These are phyloP conservation scores for Phymanthus crucifer DNA, from an alignment of 92 coral and sea anemone genomes.

Conservation along the genomic window DNA sequence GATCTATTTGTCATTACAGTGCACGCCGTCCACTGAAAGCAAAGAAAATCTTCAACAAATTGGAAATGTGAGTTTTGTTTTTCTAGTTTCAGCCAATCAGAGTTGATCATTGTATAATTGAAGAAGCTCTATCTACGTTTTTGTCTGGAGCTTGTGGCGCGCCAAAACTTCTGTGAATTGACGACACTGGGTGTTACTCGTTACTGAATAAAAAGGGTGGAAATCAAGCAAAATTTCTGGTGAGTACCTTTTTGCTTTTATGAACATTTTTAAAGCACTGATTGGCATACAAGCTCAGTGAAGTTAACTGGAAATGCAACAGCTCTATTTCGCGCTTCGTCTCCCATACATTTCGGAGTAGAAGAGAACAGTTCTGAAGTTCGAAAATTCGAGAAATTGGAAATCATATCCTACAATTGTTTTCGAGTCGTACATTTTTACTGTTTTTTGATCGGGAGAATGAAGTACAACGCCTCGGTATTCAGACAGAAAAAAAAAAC, in stretches of 20 bases:
- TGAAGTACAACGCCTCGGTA: not conserved
- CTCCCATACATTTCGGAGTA: not conserved
- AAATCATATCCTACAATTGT: not conserved
- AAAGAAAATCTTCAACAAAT: slow-evolving; percentile 24
- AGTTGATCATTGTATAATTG: slow-evolving; percentile 15
- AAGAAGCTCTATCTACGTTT: slow-evolving; percentile 10
- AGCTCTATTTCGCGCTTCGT: not conserved
- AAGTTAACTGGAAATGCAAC: not conserved
- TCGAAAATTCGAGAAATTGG: not conserved
- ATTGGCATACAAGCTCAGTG: not conserved
- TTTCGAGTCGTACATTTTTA: not conserved
- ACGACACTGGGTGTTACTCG: not conserved
- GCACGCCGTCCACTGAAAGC: not conserved
- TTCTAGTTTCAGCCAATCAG: slow-evolving; percentile 32
- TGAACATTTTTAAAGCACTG: not conserved
- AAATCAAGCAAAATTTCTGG: not conserved
- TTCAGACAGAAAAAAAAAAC: not conserved
- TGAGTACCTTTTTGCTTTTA: not conserved
- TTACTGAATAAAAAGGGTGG: slow-evolving; percentile 13
- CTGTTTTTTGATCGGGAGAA: not conserved
- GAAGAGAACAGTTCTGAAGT: not conserved
- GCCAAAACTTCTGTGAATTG: slow-evolving; percentile 2
- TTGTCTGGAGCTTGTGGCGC: slow-evolving; percentile 18
- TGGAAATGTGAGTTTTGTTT: slow-evolving; percentile 17
- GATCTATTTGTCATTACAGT: slow-evolving; percentile 5